A percentile compares a stretch with the other conserved stretches of the same genome.
These are phyloP conservation scores for Crossoptilon crossoptilon DNA, from an alignment of 2,797 vertebrate genomes.

Conservation along the genomic window DNA sequence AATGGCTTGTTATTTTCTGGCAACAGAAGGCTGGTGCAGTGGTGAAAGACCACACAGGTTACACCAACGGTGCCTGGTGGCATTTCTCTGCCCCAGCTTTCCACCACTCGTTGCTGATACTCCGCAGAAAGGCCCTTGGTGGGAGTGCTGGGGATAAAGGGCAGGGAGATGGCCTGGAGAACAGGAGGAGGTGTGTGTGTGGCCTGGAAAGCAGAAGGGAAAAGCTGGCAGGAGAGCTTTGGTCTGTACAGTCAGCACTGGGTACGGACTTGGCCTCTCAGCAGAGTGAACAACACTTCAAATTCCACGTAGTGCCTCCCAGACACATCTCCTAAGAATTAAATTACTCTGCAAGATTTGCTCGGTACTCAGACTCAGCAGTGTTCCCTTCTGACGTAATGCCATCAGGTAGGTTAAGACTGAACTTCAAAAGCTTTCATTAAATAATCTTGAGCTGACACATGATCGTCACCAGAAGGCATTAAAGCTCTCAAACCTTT, in stretches of 20 bases:
- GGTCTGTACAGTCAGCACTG: neutral
- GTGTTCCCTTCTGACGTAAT: neutral
- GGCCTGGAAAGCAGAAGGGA: neutral
- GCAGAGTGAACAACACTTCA: neutral
- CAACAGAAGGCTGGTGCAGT: neutral
- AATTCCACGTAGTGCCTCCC: neutral
- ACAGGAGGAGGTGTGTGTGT: accelerated
- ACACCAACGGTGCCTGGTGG: neutral
- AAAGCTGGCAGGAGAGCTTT: neutral
- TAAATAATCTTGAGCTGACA: neutral
- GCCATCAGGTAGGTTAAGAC: neutral
- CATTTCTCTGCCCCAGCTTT: neutral
- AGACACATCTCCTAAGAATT: neutral
- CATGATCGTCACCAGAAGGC: neutral
- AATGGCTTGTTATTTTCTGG: neutral
- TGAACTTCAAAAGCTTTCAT: neutral
- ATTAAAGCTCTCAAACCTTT: neutral
- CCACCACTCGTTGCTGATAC: neutral
- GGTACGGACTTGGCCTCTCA: neutral
- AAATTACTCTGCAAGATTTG: conserved; percentile 4
- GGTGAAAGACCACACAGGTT: neutral
- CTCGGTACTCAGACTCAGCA: neutral
- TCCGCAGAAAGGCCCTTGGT: neutral
- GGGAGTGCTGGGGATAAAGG: neutral
- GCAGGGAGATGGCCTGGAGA: neutral